phyloP scores from a whole-genome alignment of 2,797 vertebrate species.

The Neosalanx taihuensis region DNA sequence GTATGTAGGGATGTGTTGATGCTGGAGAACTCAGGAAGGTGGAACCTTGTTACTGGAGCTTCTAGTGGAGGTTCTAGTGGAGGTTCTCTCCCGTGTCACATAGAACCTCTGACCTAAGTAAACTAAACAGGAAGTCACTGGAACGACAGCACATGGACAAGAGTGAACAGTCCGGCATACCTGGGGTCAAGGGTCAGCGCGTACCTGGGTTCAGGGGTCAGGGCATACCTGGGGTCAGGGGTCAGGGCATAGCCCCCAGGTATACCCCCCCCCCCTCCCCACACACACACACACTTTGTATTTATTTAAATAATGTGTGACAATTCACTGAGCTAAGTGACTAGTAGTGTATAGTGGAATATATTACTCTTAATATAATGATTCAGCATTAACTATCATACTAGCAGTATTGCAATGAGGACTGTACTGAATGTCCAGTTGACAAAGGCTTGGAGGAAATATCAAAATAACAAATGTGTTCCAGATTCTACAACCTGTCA shows the following conservation, averaged over 20 bases:
- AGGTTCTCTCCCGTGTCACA: neutral
- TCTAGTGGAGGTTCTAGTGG: neutral
- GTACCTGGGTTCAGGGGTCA: no score
- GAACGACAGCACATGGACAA: slow-evolving; percentile 18
- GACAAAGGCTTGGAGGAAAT: neutral
- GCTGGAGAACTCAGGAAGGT: neutral
- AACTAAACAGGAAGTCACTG: neutral
- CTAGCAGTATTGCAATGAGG: neutral
- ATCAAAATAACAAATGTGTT: neutral
- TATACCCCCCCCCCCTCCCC: neutral
- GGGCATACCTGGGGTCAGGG: no score
- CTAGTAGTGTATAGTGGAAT: neutral
- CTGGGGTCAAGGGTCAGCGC: no score
- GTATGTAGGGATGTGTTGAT: neutral
- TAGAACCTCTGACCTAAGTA: neutral
- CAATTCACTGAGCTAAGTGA: neutral
- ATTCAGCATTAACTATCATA: neutral
- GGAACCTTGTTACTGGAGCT: neutral
- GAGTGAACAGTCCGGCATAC: neutral
- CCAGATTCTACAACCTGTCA: neutral
- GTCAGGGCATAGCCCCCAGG: no score
- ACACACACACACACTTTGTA: slow-evolving; percentile 30
- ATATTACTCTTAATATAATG: neutral
- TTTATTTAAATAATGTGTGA: slow-evolving; percentile 22
- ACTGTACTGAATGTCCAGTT: neutral